Evolutionary conservation across 2,888 invertebrate genomes (phyloP).

Genomic region (Caenorhabditis macrosperma): DNA sequence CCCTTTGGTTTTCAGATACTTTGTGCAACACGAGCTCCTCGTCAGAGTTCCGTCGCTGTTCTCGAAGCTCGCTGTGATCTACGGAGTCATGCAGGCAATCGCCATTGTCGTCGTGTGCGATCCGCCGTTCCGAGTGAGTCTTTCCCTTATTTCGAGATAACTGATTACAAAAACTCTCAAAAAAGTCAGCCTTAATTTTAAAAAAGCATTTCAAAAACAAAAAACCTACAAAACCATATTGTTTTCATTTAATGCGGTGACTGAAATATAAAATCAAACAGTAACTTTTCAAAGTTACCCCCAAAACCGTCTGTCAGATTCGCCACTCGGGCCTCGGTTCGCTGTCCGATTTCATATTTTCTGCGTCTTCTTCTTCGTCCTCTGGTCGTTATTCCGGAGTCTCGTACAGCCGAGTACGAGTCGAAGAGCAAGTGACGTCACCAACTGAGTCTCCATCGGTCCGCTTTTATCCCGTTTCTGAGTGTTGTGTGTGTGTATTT

Average conservation of each 20-base stretch:
- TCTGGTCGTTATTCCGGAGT: slow-evolving; percentile 46
- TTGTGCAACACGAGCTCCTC: slow-evolving; percentile 70
- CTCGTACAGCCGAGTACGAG: slow-evolving; percentile 46
- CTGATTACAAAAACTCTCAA: too few species aligned
- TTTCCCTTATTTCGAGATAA: too few species aligned
- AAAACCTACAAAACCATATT: too few species aligned
- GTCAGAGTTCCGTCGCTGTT: slow-evolving; percentile 74
- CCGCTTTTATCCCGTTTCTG: slow-evolving; percentile 5
- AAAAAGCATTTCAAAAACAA: too few species aligned
- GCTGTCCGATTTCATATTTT: slow-evolving; percentile 50
- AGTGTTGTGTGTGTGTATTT: slow-evolving; percentile 1
- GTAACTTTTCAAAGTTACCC: too few species aligned
- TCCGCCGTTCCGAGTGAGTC: slow-evolving; percentile 74
- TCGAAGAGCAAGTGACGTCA: slow-evolving; percentile 27
- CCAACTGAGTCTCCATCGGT: slow-evolving; percentile 11
- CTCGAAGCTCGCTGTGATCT: slow-evolving; percentile 71
- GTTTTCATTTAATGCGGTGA: too few species aligned
- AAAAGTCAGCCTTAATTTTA: too few species aligned
- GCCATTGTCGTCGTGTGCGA: slow-evolving; percentile 79
- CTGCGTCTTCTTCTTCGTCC: neutral
- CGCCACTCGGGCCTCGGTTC: slow-evolving; percentile 63
- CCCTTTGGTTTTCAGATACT: slow-evolving; percentile 63
- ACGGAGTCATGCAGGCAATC: slow-evolving; percentile 75
- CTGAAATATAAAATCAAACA: too few species aligned
- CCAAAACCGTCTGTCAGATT: slow-evolving; percentile 25